These are phyloP conservation scores for Escarpia spicata DNA, from an alignment of 2,888 invertebrate species.

Conservation along the genomic window DNA sequence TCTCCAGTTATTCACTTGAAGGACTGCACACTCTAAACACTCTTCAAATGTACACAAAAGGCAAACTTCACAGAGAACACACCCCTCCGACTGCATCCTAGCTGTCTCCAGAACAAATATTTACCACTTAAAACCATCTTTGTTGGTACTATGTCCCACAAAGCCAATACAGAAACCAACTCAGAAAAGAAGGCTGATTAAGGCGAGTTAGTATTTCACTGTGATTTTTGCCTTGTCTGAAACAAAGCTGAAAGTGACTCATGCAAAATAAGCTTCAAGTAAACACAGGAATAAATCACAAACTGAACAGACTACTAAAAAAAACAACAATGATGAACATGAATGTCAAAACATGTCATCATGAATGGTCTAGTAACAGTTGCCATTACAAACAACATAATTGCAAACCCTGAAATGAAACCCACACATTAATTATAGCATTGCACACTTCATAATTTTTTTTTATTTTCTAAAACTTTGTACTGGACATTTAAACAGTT, in stretches of 20 bases:
- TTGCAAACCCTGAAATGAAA: not conserved
- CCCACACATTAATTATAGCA: not conserved
- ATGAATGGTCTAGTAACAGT: not conserved
- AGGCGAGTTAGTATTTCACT: not conserved
- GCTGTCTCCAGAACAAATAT: not conserved
- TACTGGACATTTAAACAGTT: not conserved
- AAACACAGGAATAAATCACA: not conserved
- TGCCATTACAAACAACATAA: too few species aligned
- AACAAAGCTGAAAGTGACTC: not conserved
- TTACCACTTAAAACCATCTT: not conserved
- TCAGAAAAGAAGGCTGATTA: not conserved
- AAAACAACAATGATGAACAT: not conserved
- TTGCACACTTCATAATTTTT: not conserved
- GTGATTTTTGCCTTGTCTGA: not conserved
- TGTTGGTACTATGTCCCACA: not conserved
- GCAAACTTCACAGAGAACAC: not conserved
- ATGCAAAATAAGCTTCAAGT: not conserved
- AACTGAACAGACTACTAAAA: not conserved
- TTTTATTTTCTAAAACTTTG: not conserved
- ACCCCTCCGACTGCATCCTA: not conserved
- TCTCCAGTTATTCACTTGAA: not conserved
- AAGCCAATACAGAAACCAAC: not conserved
- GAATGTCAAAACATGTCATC: not conserved
- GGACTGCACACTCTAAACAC: not conserved
- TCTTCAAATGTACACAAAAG: not conserved